Base-by-base conservation (phyloP, 2,113 vertebrate genomes). In the Burhinus oedicnemus region DNA sequence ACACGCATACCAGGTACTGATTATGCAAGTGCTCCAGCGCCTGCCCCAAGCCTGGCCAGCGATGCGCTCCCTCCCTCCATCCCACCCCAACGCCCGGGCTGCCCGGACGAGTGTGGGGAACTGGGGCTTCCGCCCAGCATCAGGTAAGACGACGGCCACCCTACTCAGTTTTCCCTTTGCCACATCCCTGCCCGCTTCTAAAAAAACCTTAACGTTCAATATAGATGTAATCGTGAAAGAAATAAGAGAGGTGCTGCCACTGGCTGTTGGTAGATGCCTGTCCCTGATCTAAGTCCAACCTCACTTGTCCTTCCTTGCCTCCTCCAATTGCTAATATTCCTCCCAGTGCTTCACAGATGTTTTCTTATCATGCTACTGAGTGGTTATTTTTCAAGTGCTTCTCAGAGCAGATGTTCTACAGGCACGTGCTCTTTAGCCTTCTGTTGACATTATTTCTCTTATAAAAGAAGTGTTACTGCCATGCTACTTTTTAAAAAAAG, bases 291-390 rank as follows among this genome's bases (percentile, higher is more conserved):
- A 42, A 23, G 40, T 87, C 90, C 88, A 96, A 61, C 74, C 57
- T 94, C 61, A 65, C 62, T 91, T 95, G 69, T 77, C 79, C 42
- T 95, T 91, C 87, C 69, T 77, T 82, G 91, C 87, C 68, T 96
- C 51, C 51, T 97, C 83, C 96, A 89, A 68, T 45, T 91, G 91
- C 55, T 93, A 92, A 96, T 94, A 91, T 83, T 97, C 72, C 36
- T 97, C 90, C 75, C 88, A 90, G 94, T 58, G 68, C 17, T 87
- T 78, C 87, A 93, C 96, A 98, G 95, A 84, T 96, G 93, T 95
- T 98, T 95, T 95, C 83, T 96, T 93, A 92, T 94, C 87, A 49
- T 90, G 87, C 96, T 64, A 47, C 95, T 83, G 86, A 93, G 81
- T 17, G 15, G 88, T 94, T 93, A 90, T 93, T 89, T 95, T 95